Evolutionary conservation across 2,113 vertebrate species (phyloP), one percentile per base, ranked within the genome.

Genomic region (Petroica traversi): DNA sequence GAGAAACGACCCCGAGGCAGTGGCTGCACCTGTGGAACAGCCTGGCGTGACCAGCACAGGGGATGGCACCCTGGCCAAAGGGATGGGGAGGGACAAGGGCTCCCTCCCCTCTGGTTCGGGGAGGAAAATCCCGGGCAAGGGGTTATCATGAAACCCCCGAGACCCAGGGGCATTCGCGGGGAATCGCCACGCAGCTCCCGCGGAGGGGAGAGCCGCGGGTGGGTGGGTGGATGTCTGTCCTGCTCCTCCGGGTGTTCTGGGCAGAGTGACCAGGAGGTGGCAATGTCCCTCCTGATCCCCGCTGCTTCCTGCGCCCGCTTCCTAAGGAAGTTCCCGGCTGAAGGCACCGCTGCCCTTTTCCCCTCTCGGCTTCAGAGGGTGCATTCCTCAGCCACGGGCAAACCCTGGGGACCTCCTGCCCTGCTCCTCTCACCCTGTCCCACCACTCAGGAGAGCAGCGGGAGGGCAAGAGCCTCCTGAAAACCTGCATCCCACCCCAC

Each of bases 221-320:
- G 45, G 19, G 24, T 18, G 43, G 19, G 24, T 7, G 46, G 28
- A 20, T 52, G 71, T 26, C 9, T 57, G 71, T 66, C 71, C 57
- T 3, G 78, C 88, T 85, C 45, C 62, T 41, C 33, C 20, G 46
- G 23, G 4, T 91, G 87, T 85, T 95, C 71, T 72, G 92, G 90
- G 45, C 78, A 75, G 40, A 97, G 71, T 90, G 90, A 90, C 95
- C 95, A 94, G 96, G 95, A 97, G 95, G 82, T 94, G 96, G 95
- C 96, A 96, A 92, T 96, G 82, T 96, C 88, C 71, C 78, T 46
- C 92, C 74, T 76, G 75, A 64, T 93, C 74, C 45, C 46, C 2
- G 52, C 73, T 57, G 86, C 46, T 40, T 91, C 52, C 81, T 92
- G 73, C 4, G 1, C 1, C 5, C 3, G 0, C 61, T 68, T 26